Conservation (phyloP, 2,113 vertebrate genomes). For the Todiramphus saurophagus region DNA sequence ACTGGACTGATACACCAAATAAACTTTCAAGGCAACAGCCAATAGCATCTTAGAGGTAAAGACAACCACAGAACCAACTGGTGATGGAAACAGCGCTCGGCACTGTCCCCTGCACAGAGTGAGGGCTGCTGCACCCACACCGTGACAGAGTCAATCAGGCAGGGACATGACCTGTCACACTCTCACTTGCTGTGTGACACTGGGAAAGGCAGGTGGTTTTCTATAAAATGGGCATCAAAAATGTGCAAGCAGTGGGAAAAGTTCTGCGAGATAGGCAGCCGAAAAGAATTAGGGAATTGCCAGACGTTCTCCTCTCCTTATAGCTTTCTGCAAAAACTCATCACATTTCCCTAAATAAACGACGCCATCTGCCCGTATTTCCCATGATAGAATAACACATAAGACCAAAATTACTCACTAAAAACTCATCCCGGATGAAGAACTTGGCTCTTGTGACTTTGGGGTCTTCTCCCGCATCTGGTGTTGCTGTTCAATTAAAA, state of each 20-base stretch:
- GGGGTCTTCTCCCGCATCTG: constrained; percentile 95
- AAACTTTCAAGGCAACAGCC: neutral
- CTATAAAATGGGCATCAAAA: neutral
- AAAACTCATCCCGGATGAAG: constrained; percentile 97
- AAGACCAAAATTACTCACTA: constrained; percentile 81
- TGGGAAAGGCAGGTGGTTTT: neutral
- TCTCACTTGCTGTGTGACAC: neutral
- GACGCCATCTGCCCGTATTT: constrained; percentile 24
- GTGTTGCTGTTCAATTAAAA: constrained; percentile 82
- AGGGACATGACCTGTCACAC: neutral
- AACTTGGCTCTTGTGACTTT: constrained; percentile 98
- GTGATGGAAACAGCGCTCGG: neutral
- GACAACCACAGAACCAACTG: neutral
- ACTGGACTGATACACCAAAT: neutral
- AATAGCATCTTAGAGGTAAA: neutral
- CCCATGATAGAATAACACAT: neutral
- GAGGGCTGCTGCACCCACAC: neutral
- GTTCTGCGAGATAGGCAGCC: neutral
- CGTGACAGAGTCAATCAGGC: neutral
- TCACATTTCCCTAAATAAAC: constrained; percentile 20
- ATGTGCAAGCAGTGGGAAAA: neutral
- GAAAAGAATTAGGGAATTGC: constrained; percentile 18
- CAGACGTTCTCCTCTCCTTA: neutral
- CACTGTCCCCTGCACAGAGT: neutral
- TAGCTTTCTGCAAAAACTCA: neutral